A percentile compares a stretch with the other conserved stretches of the same genome.
These are phyloP conservation scores for Phalacrocorax aristotelis DNA, from an alignment of 2,113 vertebrate species.

Conservation along the genomic window DNA sequence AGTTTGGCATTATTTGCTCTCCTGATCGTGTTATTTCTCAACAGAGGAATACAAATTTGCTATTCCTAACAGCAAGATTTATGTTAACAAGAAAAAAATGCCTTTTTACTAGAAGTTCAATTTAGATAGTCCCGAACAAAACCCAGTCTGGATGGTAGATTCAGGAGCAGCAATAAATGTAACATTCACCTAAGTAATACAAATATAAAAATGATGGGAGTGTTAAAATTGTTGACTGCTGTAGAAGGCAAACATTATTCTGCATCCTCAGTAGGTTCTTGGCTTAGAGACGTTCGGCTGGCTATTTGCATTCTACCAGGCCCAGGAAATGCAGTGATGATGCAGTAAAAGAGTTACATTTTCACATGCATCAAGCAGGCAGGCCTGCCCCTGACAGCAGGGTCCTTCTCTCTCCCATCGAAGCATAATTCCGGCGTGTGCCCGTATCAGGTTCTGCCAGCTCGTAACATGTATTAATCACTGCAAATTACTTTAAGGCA, in stretches of 20 bases:
- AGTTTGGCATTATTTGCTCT: not conserved
- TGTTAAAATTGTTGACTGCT: not conserved
- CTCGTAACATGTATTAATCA: not conserved
- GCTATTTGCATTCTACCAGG: not conserved
- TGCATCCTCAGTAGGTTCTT: not conserved
- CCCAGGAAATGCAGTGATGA: not conserved
- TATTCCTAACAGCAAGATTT: not conserved
- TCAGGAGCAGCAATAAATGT: not conserved
- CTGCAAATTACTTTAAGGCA: not conserved
- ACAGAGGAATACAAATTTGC: not conserved
- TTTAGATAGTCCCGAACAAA: not conserved
- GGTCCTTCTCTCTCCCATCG: not conserved
- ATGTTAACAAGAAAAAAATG: not conserved
- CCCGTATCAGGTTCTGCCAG: not conserved
- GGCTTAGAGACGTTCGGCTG: not conserved
- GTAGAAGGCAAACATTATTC: not conserved
- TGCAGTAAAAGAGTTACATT: not conserved
- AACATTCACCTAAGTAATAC: not conserved
- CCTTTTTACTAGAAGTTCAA: not conserved
- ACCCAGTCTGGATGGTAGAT: not conserved
- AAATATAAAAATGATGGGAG: not conserved
- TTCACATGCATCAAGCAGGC: not conserved
- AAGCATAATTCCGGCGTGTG: fast-evolving
- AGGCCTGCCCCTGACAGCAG: not conserved
- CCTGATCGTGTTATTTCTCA: not conserved